Percentiles rank a stretch among this genome's conserved stretches.
Conservation (phyloP, 2,797 vertebrate species). For the Smutsia temminckii region DNA sequence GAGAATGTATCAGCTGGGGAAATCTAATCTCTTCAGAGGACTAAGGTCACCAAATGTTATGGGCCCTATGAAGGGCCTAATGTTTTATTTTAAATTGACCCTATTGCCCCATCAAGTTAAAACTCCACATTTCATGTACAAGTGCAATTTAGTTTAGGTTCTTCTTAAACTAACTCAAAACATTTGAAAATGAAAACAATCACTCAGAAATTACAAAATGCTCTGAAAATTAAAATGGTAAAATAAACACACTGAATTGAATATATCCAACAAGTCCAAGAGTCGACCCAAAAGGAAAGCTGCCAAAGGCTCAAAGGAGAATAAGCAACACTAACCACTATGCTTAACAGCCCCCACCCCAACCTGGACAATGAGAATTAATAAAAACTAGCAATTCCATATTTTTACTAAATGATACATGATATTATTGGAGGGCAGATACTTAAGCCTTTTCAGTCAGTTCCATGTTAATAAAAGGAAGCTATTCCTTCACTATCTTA, state of each 20-base stretch:
- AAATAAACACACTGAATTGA: conserved; percentile 36
- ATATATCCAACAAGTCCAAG: neutral
- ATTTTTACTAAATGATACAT: neutral
- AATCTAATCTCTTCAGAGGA: conserved; percentile 47
- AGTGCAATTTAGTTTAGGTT: conserved; percentile 35
- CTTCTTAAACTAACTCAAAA: conserved; percentile 33
- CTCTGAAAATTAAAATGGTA: conserved; percentile 47
- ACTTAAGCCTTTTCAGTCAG: neutral
- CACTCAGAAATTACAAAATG: conserved; percentile 43
- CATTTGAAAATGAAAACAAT: conserved; percentile 58
- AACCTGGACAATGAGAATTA: neutral
- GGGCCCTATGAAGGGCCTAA: neutral
- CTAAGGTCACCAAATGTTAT: neutral
- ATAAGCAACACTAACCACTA: neutral
- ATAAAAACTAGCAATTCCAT: neutral
- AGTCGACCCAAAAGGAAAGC: neutral
- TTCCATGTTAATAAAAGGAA: neutral
- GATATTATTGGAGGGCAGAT: neutral
- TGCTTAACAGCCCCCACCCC: neutral
- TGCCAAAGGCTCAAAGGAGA: neutral
- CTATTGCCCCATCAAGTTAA: neutral
- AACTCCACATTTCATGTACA: neutral
- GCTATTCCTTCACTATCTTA: neutral
- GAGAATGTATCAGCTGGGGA: neutral
- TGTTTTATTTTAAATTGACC: conserved; percentile 46